phyloP scores from a whole-genome alignment of 2,113 vertebrate species.

The Marmota flaviventris region DNA sequence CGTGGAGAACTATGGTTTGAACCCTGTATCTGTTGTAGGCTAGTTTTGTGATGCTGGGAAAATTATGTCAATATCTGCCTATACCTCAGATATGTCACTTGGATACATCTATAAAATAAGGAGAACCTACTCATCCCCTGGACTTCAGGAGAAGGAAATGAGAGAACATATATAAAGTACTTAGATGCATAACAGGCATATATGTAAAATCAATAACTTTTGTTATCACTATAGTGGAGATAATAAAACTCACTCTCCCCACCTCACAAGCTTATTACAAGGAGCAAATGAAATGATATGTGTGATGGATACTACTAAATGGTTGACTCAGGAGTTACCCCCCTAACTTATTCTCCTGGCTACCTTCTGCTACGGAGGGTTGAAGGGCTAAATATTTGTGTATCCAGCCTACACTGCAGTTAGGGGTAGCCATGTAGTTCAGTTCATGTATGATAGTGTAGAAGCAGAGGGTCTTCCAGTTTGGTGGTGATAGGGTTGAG shows the following conservation, averaged over 20 bases:
- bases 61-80: background rate
- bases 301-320: background rate
- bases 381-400: background rate
- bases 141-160: background rate
- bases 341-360: background rate
- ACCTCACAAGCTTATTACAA: background rate
- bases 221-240: constrained; percentile 32
- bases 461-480: background rate
- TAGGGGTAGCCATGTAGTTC: background rate
- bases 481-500: background rate
- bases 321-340: background rate
- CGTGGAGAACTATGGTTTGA: background rate
- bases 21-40: background rate
- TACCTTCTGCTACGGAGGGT: background rate
- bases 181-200: background rate
- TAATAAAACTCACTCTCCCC: constrained; percentile 1
- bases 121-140: background rate
- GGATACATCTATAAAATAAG: background rate
- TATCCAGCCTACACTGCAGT: background rate
- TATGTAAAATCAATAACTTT: background rate
- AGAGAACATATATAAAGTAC: background rate
- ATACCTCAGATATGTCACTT: background rate
- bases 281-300: background rate
- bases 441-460: background rate
- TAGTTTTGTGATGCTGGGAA: background rate